Conservation (phyloP, 2,888 invertebrate genomes). For the Balanococcus diminutus region DNA sequence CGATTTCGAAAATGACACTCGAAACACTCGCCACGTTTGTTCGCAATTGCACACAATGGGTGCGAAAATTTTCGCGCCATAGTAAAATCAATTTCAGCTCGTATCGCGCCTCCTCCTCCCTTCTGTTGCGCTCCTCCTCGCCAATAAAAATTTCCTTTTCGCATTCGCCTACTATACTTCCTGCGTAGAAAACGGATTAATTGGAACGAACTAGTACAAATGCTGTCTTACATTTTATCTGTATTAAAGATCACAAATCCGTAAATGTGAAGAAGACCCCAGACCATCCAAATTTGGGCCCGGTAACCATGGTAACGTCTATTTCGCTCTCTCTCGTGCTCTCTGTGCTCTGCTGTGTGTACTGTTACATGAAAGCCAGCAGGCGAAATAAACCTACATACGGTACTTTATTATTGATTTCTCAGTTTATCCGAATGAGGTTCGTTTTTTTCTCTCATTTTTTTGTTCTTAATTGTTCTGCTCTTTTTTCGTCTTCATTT, state of each 20-base stretch:
- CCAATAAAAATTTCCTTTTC: neutral
- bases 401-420: constrained; percentile 54
- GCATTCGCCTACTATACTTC: neutral
- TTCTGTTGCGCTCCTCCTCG: neutral
- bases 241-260: constrained; percentile 49
- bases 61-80: constrained; percentile 27
- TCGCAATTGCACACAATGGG: constrained; percentile 9
- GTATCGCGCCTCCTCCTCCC: neutral
- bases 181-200: constrained; percentile 27
- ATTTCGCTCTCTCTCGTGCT: neutral
- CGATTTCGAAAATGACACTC: neutral
- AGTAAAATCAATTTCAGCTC: constrained; percentile 37
- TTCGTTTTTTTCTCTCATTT: neutral
- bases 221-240: constrained; percentile 46
- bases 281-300: constrained; percentile 51
- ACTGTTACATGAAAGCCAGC: constrained; percentile 48
- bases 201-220: constrained; percentile 39
- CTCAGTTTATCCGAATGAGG: constrained; percentile 45
- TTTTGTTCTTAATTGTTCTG: neutral
- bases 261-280: constrained; percentile 49
- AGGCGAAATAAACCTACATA: constrained; percentile 51
- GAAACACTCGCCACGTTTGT: constrained; percentile 15
- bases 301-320: constrained; percentile 52
- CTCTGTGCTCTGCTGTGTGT: neutral
- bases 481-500: neutral